phyloP scores from a whole-genome alignment of 2,797 vertebrate genomes.

The Botia almorhae region DNA sequence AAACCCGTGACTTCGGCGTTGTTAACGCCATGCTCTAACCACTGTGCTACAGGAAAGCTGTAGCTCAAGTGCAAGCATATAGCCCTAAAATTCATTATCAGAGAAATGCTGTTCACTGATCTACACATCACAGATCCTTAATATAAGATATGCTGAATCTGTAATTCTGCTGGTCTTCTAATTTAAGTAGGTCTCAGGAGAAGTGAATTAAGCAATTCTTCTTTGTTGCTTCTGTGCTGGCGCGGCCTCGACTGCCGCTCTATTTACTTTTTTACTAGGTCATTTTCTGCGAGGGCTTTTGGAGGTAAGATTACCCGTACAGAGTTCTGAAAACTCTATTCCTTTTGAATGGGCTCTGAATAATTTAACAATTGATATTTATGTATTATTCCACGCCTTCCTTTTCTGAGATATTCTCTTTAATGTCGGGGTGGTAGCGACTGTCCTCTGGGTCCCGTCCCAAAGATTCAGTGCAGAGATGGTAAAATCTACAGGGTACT shows the following conservation, averaged over 20 bases:
- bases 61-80: conserved; percentile 1
- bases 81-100: conserved; percentile 13
- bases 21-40: conserved; percentile 53
- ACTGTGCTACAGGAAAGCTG: conserved; percentile 64
- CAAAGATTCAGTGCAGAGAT: conserved; percentile 57
- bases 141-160: conserved; percentile 39
- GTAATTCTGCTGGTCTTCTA: conserved; percentile 28
- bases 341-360: conserved; percentile 56
- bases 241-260: conserved; percentile 10
- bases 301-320: conserved; percentile 51
- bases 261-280: conserved; percentile 56
- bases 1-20: conserved; percentile 9
- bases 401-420: conserved; percentile 49
- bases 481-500: conserved; percentile 66
- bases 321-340: conserved; percentile 38
- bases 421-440: conserved; percentile 60
- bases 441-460: conserved; percentile 47
- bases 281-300: conserved; percentile 37
- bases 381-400: conserved; percentile 61
- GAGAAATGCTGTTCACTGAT: conserved; percentile 28
- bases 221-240: background rate
- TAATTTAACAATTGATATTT: conserved; percentile 63
- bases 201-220: conserved; percentile 14
- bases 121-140: conserved; percentile 10
- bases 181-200: conserved; percentile 21